These are phyloP conservation scores for Alentia gelatinosa DNA, from an alignment of 2,888 invertebrate genomes.

Conservation along the genomic window DNA sequence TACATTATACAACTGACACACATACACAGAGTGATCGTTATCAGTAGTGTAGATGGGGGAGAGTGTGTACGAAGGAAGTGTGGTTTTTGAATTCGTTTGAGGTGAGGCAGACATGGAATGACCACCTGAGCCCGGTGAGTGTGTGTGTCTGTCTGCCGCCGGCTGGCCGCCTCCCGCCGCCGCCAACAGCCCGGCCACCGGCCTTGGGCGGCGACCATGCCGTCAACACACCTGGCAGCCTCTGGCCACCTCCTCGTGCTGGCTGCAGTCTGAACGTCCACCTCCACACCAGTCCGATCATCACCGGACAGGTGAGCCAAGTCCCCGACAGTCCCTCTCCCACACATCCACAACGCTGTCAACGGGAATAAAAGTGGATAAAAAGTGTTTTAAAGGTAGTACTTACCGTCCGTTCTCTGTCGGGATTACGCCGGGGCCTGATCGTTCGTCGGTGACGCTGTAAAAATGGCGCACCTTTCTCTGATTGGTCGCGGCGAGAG, in stretches of 20 bases:
- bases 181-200: neutral
- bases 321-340: neutral
- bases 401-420: neutral
- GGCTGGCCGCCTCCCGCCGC: neutral
- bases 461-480: slow-evolving; percentile 40
- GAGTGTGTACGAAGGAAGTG: too few species aligned
- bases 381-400: too few species aligned
- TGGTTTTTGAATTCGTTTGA: too few species aligned
- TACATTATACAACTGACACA: too few species aligned
- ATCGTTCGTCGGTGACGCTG: neutral
- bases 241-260: neutral
- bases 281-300: neutral
- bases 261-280: neutral
- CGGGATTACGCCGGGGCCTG: neutral
- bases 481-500: neutral
- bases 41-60: too few species aligned
- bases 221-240: neutral
- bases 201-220: neutral
- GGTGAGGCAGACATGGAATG: neutral
- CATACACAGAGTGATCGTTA: too few species aligned
- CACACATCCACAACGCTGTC: too few species aligned
- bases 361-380: neutral
- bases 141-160: neutral
- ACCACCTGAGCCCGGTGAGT: neutral
- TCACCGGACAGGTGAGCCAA: neutral